phyloP scores from a whole-genome alignment of 2,888 invertebrate genomes.

The Sarcophaga variegata region DNA sequence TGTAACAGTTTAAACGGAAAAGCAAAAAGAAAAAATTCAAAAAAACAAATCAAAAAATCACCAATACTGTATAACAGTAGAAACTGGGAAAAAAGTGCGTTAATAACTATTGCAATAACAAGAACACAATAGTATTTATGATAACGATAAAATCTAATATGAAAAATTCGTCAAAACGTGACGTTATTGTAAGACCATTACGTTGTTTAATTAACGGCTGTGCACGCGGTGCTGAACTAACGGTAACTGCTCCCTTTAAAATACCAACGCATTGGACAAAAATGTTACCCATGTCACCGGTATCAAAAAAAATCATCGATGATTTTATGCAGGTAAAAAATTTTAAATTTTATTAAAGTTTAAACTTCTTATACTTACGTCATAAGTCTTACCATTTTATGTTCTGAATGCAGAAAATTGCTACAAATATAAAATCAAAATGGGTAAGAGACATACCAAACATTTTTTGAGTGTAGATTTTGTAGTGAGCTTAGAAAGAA shows the following conservation, averaged over 20 bases:
- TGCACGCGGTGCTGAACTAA: conserved; percentile 76
- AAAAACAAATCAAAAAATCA: background rate
- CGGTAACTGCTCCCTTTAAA: conserved; percentile 77
- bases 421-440: no score
- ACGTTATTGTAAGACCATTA: conserved; percentile 75
- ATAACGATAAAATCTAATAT: conserved; percentile 61
- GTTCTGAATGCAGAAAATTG: no score
- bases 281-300: conserved; percentile 78
- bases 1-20: background rate
- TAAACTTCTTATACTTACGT: no score
- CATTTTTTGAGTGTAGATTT: no score
- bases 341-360: background rate
- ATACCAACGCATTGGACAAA: conserved; percentile 80
- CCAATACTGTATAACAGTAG: background rate
- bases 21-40: background rate
- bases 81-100: background rate
- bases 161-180: conserved; percentile 76
- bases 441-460: no score
- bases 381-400: no score
- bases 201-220: conserved; percentile 78
- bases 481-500: no score
- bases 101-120: background rate
- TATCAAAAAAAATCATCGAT: conserved; percentile 78
- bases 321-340: conserved; percentile 79
- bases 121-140: background rate